A percentile compares a stretch with the other conserved stretches of the same genome.
These are phyloP conservation scores for Whitmania pigra DNA, from an alignment of 1,140 invertebrate species.

Conservation along the genomic window DNA sequence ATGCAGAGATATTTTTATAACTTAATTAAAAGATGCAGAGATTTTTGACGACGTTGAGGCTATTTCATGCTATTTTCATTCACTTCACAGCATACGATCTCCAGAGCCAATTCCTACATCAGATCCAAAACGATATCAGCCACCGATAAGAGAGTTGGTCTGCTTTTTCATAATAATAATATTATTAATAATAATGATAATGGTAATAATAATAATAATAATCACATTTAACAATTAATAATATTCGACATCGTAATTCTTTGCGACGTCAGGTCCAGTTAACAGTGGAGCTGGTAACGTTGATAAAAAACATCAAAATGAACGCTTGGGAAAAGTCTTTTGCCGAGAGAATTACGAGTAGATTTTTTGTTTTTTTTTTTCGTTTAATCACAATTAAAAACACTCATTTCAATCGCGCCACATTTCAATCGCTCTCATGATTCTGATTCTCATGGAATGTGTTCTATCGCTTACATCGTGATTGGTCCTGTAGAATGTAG, in stretches of 20 bases:
- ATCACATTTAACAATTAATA: too few species aligned
- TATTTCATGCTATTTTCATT: too few species aligned
- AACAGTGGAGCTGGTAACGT: constrained; percentile 35
- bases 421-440: too few species aligned
- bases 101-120: constrained; percentile 30
- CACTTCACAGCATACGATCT: constrained; percentile 28
- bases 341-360: constrained; percentile 47
- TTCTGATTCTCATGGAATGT: too few species aligned
- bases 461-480: not conserved
- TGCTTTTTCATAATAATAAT: too few species aligned
- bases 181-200: too few species aligned
- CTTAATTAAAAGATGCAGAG: too few species aligned
- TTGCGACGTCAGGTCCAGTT: constrained; percentile 30
- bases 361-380: constrained; percentile 14
- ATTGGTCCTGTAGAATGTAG: constrained; percentile 45
- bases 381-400: not conserved
- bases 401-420: not conserved
- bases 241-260: not conserved
- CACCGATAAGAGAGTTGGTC: constrained; percentile 34
- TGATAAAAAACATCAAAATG: constrained; percentile 57
- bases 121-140: constrained; percentile 32
- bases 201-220: too few species aligned
- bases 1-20: too few species aligned
- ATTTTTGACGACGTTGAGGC: too few species aligned
- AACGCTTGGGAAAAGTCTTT: constrained; percentile 77